phyloP scores from a whole-genome alignment of 2,797 vertebrate genomes.

The Podarcis lilfordi region DNA sequence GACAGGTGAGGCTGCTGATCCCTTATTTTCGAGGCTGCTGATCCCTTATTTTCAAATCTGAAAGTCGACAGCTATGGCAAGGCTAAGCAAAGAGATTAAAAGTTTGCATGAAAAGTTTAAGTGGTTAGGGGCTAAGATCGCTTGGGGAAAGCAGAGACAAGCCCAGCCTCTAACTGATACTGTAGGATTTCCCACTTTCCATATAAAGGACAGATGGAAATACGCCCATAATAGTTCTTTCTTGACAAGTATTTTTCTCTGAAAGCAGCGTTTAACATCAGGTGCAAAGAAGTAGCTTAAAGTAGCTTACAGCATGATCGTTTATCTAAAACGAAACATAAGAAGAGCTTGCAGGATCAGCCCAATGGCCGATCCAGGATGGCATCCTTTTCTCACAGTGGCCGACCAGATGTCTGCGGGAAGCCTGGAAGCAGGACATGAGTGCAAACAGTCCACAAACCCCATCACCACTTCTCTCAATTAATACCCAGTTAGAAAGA shows the following conservation, averaged over 20 bases:
- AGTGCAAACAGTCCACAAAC: no score
- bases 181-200: not conserved
- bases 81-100: not conserved
- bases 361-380: no score
- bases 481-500: not conserved
- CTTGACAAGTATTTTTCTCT: not conserved
- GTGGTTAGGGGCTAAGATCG: no score
- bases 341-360: no score
- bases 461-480: not conserved
- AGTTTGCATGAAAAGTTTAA: not conserved
- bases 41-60: no score
- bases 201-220: not conserved
- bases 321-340: not conserved
- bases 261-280: not conserved
- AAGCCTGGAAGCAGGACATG: no score
- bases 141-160: no score
- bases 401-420: no score
- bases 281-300: not conserved
- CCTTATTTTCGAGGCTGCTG: no score
- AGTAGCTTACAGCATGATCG: not conserved
- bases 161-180: not conserved
- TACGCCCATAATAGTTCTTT: not conserved
- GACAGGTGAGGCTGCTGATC: no score
- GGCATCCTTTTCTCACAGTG: no score
- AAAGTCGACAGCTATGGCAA: no score